These are phyloP conservation scores for Chamaea fasciata DNA, from an alignment of 2,113 vertebrate species.

Conservation along the genomic window DNA sequence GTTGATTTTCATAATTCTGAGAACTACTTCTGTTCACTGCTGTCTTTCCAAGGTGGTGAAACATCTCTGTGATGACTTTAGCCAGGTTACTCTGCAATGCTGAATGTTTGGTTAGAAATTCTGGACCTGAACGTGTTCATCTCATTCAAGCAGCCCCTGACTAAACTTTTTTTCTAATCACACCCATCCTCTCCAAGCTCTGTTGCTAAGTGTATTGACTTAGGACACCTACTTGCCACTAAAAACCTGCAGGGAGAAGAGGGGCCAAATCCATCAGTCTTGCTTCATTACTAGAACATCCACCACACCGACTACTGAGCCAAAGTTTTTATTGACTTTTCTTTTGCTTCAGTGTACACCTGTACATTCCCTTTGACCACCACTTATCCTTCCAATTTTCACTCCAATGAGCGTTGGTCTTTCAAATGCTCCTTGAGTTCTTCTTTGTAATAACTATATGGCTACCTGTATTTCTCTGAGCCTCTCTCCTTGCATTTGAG, in stretches of 20 bases:
- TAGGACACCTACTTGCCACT: neutral
- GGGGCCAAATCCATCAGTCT: neutral
- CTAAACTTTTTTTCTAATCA: neutral
- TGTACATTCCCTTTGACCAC: neutral
- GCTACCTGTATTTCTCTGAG: neutral
- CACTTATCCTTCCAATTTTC: neutral
- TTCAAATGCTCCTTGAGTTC: neutral
- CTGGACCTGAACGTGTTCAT: accelerated
- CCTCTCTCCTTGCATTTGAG: neutral
- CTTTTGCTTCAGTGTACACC: neutral
- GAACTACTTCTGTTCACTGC: neutral
- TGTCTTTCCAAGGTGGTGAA: neutral
- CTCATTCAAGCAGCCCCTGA: neutral
- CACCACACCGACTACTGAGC: neutral
- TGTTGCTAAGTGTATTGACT: neutral
- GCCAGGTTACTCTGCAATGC: neutral
- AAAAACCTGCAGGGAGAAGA: neutral
- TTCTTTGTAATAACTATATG: neutral
- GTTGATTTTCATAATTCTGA: neutral
- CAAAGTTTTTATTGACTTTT: neutral
- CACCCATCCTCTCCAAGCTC: neutral
- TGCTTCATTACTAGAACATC: neutral
- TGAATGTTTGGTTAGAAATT: neutral
- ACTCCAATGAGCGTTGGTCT: neutral
- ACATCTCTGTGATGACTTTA: neutral